phyloP scores from a whole-genome alignment of 2,797 vertebrate species.

The Lindbergichthys nudifrons region DNA sequence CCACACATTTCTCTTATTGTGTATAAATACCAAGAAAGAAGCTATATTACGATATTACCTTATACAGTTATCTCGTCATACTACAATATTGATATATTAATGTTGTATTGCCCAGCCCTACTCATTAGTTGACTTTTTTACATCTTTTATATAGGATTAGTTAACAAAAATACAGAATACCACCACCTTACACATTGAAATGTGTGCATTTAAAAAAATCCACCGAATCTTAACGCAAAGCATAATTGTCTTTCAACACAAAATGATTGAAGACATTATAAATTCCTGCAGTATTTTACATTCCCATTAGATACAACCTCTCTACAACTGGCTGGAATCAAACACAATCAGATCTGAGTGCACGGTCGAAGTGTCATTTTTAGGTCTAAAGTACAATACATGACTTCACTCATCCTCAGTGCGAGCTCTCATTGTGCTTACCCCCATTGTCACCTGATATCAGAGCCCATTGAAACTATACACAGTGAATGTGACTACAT shows the following conservation, averaged over 20 bases:
- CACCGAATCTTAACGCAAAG: neutral
- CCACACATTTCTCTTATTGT: slow-evolving; percentile 5
- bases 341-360: slow-evolving; percentile 8
- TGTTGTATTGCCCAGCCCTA: no score
- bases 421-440: slow-evolving; percentile 56
- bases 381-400: slow-evolving; percentile 19
- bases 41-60: no score
- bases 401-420: slow-evolving; percentile 42
- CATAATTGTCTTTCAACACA: neutral
- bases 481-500: slow-evolving; percentile 70
- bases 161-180: neutral
- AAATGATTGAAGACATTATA: neutral
- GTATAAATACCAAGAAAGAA: neutral
- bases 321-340: neutral
- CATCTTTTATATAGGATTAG: neutral
- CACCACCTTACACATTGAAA: neutral
- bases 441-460: slow-evolving; percentile 72
- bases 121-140: neutral
- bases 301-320: neutral
- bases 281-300: neutral
- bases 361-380: slow-evolving; percentile 25
- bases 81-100: no score
- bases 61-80: no score
- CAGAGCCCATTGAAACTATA: slow-evolving; percentile 70
- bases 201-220: neutral